phyloP scores from a whole-genome alignment of 1,140 invertebrate genomes.

The Vanessa atalanta region DNA sequence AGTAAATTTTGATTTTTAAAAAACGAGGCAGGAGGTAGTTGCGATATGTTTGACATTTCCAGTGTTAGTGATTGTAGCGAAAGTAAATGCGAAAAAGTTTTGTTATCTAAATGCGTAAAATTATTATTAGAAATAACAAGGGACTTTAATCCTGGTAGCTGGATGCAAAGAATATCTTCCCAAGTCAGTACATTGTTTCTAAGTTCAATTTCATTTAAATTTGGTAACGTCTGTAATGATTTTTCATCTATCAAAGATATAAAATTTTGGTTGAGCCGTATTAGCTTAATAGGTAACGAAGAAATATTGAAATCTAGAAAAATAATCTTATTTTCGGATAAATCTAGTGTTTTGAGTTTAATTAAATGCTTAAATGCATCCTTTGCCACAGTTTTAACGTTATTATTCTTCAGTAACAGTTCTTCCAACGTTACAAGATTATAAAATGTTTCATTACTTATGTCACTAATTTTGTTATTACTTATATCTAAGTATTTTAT shows the following conservation, averaged over 20 bases:
- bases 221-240: conserved; percentile 82
- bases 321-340: conserved; percentile 85
- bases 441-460: conserved; percentile 85
- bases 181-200: conserved; percentile 82
- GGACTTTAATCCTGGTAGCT: conserved; percentile 79
- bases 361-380: conserved; percentile 83
- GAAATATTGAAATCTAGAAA: conserved; percentile 84
- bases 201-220: conserved; percentile 83
- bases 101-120: conserved; percentile 85
- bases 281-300: conserved; percentile 82
- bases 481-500: conserved; percentile 90
- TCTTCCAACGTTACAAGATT: conserved; percentile 85
- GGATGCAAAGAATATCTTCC: conserved; percentile 71
- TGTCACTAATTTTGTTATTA: conserved; percentile 85
- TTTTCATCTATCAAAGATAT: conserved; percentile 81
- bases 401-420: conserved; percentile 84
- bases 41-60: conserved; percentile 85
- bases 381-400: conserved; percentile 83
- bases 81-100: conserved; percentile 87
- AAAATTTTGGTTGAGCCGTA: conserved; percentile 82
- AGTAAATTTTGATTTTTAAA: conserved; percentile 87
- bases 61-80: conserved; percentile 87
- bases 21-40: conserved; percentile 86
- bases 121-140: conserved; percentile 89
- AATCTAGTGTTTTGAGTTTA: conserved; percentile 84